Base-by-base conservation (phyloP, 1,140 invertebrate genomes). In the Drosophila melanica region DNA sequence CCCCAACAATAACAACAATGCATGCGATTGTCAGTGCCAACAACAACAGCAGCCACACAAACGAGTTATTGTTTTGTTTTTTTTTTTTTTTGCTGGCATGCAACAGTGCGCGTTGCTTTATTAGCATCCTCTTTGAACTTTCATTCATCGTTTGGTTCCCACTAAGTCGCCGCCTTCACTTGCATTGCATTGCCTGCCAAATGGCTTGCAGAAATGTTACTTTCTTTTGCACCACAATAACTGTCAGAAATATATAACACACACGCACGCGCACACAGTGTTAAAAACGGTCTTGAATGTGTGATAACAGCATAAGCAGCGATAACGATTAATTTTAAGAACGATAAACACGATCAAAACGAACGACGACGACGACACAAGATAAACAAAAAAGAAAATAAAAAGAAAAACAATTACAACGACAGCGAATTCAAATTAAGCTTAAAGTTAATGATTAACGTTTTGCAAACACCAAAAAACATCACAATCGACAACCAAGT, bases 391-490 rank as follows among this genome's bases (percentile, higher is more conserved):
- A 23, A 23, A 23, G 4, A 23, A 23, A 27, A 27, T 6, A 27
- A 27, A 5, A 27, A 27, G 0, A 27, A 27, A 37, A 57, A 50
- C 3, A 50, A 50, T 12, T 20, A 41, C 16, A 42, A 45, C 10
- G 14, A 12, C 12, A 23, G 44, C 14, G 33, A 39, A 51, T 50
- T 48, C 9, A 41, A 54, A 66, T 23, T 23, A 54, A 45, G 39
- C 12, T 59, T 30, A 33, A 48, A 42, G 66, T 86, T 86, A 73
- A 81, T 86, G 77, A 65, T 85, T 85, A 33, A 87, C 67, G 67
- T 79, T 87, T 76, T 79, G 71, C 66, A 62, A 62, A 48, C 59
- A 66, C 27, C 42, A 8, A 59, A 30, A n/a, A 54, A 54, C 20
- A 42, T 65, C 44, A 27, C 9, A 11, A 64, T 35, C 62, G 16